These are phyloP conservation scores for Steinernema hermaphroditum DNA, from an alignment of 2,888 invertebrate genomes.

Conservation along the genomic window DNA sequence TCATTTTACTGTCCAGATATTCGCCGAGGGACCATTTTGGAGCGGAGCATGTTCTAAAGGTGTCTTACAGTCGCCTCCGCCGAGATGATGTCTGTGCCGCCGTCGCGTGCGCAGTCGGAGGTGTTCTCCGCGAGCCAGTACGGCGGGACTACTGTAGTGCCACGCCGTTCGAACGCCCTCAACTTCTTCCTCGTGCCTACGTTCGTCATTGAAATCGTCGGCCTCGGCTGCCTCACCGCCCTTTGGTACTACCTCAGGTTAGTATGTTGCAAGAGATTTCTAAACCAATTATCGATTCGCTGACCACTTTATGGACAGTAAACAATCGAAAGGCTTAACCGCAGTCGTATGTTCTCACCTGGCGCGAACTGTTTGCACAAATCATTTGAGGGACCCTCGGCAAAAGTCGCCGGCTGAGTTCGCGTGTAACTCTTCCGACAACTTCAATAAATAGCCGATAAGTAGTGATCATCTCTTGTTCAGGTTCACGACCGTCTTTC, in stretches of 20 bases:
- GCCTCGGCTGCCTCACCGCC: constrained; percentile 68
- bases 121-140: constrained; percentile 66
- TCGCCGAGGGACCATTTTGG: background rate
- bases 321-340: constrained; percentile 10
- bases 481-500: constrained; percentile 66
- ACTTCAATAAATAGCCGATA: background rate
- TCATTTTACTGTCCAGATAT: constrained; percentile 3
- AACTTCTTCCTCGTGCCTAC: constrained; percentile 68
- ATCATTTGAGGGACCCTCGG: constrained; percentile 27
- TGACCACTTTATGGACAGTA: constrained; percentile 27
- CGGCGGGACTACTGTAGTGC: constrained; percentile 45
- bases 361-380: constrained; percentile 27
- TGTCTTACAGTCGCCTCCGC: background rate
- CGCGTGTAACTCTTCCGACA: background rate
- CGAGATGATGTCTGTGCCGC: constrained; percentile 59
- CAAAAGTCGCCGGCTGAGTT: constrained; percentile 24
- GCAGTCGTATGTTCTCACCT: constrained; percentile 28
- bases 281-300: background rate
- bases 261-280: background rate
- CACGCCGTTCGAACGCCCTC: constrained; percentile 40
- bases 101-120: constrained; percentile 65
- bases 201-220: constrained; percentile 68
- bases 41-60: background rate
- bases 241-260: constrained; percentile 69
- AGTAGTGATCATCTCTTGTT: constrained; percentile 29